Percentiles rank a stretch among this genome's conserved stretches.
Conservation (phyloP, 1,140 invertebrate species). For the Drosophila micromelanica region DNA sequence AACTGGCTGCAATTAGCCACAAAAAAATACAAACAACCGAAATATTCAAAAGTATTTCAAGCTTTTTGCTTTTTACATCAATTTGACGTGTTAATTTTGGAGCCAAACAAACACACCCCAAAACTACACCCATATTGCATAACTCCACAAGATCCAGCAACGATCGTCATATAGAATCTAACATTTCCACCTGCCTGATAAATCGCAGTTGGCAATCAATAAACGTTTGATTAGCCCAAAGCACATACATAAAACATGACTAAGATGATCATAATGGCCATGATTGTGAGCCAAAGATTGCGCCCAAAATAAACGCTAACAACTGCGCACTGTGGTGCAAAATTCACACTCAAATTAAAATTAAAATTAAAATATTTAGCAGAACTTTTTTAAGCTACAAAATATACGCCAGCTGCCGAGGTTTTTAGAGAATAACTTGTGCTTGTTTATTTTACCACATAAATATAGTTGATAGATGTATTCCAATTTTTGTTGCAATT, state of each 20-base stretch:
- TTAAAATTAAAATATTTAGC: background rate
- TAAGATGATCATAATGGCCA: slow-evolving; percentile 37
- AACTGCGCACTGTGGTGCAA: slow-evolving; percentile 32
- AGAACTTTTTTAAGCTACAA: too few relatives aligned
- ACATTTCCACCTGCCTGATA: slow-evolving; percentile 49
- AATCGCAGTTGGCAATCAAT: slow-evolving; percentile 50
- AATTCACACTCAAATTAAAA: background rate
- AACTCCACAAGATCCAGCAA: background rate
- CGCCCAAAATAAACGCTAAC: slow-evolving; percentile 36
- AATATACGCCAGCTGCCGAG: too few relatives aligned
- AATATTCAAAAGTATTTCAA: slow-evolving; percentile 8
- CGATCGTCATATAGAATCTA: slow-evolving; percentile 40
- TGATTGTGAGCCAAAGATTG: slow-evolving; percentile 31
- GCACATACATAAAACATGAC: slow-evolving; percentile 70
- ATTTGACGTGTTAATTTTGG: slow-evolving; percentile 27
- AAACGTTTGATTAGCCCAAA: slow-evolving; percentile 64
- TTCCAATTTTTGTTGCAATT: background rate
- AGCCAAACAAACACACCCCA: slow-evolving; percentile 17
- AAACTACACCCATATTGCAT: slow-evolving; percentile 2
- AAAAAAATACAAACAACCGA: background rate
- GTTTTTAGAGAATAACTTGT: too few relatives aligned
- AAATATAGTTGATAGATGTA: background rate
- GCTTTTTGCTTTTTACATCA: slow-evolving; percentile 1
- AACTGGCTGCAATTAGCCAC: slow-evolving; percentile 66
- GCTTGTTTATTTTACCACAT: background rate